A percentile compares a stretch with the other conserved stretches of the same genome.
These are phyloP conservation scores for Myotis findleyi DNA, from an alignment of 2,797 vertebrate species.

Conservation along the genomic window DNA sequence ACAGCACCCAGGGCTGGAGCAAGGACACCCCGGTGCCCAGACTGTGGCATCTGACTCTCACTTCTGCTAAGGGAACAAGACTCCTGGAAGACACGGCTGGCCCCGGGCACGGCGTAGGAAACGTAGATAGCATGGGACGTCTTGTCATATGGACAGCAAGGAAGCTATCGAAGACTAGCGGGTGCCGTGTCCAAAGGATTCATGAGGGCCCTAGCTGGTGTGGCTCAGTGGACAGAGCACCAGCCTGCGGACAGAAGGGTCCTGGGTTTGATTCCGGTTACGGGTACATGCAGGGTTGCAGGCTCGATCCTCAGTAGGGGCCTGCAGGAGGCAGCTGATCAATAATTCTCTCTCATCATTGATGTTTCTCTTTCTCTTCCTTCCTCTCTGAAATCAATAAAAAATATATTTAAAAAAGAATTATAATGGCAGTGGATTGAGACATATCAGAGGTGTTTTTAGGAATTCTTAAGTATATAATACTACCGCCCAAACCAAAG, in stretches of 20 bases:
- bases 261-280: no score
- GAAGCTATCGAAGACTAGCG: background rate
- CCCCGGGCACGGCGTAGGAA: accelerated
- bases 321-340: no score
- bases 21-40: background rate
- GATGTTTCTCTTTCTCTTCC: no score
- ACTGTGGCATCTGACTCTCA: background rate
- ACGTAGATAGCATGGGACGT: background rate
- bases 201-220: no score
- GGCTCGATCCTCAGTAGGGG: no score
- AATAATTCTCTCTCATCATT: no score
- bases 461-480: background rate
- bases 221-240: no score
- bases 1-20: no score
- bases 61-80: background rate
- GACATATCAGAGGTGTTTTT: background rate
- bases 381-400: background rate
- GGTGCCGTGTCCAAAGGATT: background rate
- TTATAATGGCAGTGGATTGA: background rate
- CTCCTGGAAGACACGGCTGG: background rate
- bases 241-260: no score
- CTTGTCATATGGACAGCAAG: background rate
- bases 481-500: background rate
- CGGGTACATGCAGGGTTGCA: no score
- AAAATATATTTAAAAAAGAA: background rate